These are phyloP conservation scores for Pristionchus maxplancki DNA, from an alignment of 2,888 invertebrate species.

Conservation along the genomic window DNA sequence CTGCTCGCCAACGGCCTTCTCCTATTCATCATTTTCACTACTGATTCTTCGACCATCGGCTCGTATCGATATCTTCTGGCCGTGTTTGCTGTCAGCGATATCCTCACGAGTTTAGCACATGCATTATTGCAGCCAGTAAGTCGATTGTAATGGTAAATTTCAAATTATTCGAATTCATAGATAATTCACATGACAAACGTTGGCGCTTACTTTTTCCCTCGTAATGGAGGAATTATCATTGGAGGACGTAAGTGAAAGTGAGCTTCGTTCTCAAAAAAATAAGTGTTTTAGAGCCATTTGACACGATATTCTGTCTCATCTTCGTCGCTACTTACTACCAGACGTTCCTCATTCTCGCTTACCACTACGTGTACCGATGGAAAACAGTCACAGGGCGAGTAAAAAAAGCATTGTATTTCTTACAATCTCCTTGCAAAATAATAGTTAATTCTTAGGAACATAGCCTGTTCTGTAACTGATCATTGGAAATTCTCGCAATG, in stretches of 20 bases:
- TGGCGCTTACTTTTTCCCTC: background rate
- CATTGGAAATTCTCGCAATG: background rate
- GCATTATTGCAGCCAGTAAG: background rate
- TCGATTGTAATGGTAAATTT: too few relatives aligned
- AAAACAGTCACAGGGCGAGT: background rate
- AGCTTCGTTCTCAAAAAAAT: too few relatives aligned
- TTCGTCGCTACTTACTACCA: background rate
- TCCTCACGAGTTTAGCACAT: background rate
- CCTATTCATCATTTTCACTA: background rate
- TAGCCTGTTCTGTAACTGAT: too few relatives aligned
- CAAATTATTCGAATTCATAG: background rate
- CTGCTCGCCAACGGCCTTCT: background rate
- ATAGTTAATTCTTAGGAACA: too few relatives aligned
- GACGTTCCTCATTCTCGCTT: background rate
- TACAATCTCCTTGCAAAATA: too few relatives aligned
- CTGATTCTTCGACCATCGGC: background rate
- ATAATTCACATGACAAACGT: background rate
- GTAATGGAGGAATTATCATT: background rate
- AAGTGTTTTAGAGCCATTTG: too few relatives aligned
- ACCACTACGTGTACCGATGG: background rate
- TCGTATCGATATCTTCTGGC: constrained; percentile 3
- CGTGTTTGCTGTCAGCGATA: background rate
- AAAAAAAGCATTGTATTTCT: too few relatives aligned
- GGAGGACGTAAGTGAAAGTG: too few relatives aligned
- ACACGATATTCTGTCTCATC: background rate